Base-by-base conservation (phyloP, 1,140 invertebrate species). In the Fopius arisanus region DNA sequence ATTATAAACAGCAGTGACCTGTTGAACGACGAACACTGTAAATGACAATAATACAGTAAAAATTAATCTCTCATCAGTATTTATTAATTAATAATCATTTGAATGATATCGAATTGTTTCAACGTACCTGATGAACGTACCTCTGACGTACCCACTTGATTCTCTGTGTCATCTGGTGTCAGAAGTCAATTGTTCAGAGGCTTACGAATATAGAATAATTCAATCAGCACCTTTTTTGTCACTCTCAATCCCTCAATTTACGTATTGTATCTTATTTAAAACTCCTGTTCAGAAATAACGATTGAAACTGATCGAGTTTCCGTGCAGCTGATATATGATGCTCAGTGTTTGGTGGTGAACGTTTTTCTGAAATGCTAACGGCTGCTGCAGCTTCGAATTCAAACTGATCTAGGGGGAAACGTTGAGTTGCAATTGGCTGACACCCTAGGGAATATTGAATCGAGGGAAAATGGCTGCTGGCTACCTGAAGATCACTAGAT, bases 341-440 rank as follows among this genome's bases (percentile, higher is more conserved):
- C 54, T 23, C 12, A 26, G 3, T 59, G 23, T 28, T 28, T 23
- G 1, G 19, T 26, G 19, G 23, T 23, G 26, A 26, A 59, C 54
- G 54, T 59, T 26, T 59, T 59, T 28, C 21, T 59, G 21, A 59
- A 59, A 23, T 59, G 54, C 54, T 59, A 59, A 59, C 54, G 54
- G 54, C 54, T 19, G 23, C 5, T 19, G 3, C n/a, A 28, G 54
- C 54, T 19, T 59, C 54, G 23, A 59, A 59, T 59, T 59, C 23
- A 12, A 59, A 59, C 23, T 2, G 21, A 5, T 28, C 21, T 59
- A 12, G 54, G 54, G 54, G 23, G 26, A 26, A 26, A 59, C 7
- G 10, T 19, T 12, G 54, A 3, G 4, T 4, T 26, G 19, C 54
- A 7, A 59, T 59, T 59, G 54, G 54, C 7, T 14, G 19, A 3